phyloP scores from a whole-genome alignment of 2,888 invertebrate genomes.

The Sinotaia quadrata region DNA sequence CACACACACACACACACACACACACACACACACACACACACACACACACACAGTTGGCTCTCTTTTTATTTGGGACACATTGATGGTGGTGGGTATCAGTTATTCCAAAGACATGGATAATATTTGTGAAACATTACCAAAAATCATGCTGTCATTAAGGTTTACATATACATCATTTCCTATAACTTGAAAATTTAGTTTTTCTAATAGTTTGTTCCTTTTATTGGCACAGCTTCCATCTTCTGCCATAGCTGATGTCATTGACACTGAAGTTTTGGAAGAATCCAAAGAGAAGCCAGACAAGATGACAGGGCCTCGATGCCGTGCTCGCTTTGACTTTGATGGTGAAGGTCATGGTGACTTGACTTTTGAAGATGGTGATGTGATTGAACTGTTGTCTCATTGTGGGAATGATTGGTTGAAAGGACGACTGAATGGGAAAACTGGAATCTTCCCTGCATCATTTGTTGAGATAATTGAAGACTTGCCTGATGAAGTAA shows the following conservation, averaged over 20 bases:
- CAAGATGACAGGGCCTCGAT: conserved; percentile 55
- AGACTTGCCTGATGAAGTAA: conserved; percentile 44
- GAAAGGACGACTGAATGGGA: conserved; percentile 58
- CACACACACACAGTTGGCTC: too few species aligned
- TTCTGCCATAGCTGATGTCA: conserved; percentile 15
- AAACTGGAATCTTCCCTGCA: conserved; percentile 71
- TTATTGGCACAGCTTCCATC: conserved; percentile 24
- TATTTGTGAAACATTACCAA: too few species aligned
- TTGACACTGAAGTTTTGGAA: conserved; percentile 4
- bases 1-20: too few species aligned
- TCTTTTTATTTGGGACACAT: too few species aligned
- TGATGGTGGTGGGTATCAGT: too few species aligned
- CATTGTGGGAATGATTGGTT: conserved; percentile 65
- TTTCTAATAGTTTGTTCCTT: too few species aligned
- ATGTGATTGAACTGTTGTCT: conserved; percentile 55
- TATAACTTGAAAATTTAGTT: too few species aligned
- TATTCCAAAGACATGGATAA: too few species aligned
- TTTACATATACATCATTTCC: too few species aligned
- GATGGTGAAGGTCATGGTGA: conserved; percentile 60
- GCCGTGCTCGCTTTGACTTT: conserved; percentile 66
- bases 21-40: too few species aligned
- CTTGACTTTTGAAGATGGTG: conserved; percentile 61
- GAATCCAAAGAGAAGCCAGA: conserved; percentile 24
- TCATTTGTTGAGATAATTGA: conserved; percentile 71
- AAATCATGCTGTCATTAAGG: too few species aligned